phyloP scores from a whole-genome alignment of 2,113 vertebrate species.

The Todiramphus chloris region DNA sequence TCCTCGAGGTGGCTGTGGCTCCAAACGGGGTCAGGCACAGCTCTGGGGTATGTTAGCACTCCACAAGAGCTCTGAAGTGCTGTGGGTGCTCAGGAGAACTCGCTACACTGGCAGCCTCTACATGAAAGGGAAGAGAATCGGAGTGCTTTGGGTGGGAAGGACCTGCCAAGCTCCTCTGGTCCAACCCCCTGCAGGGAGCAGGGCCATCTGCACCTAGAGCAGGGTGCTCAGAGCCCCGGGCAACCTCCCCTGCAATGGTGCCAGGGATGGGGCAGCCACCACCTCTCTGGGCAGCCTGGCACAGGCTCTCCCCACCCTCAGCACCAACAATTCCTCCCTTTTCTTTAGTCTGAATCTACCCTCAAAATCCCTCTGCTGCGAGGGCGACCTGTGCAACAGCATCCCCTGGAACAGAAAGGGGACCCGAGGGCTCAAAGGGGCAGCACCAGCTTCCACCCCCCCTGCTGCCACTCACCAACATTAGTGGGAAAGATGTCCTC shows the following conservation, averaged over 20 bases:
- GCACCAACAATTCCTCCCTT: neutral
- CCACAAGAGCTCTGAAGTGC: neutral
- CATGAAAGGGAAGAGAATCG: neutral
- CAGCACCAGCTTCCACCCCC: neutral
- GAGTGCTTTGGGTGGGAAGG: neutral
- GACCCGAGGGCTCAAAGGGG: neutral
- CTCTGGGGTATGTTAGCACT: neutral
- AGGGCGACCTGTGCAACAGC: neutral
- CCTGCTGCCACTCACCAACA: constrained; percentile 80
- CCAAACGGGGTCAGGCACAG: neutral
- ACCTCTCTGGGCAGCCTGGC: neutral
- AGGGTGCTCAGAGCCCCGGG: neutral
- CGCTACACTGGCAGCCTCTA: neutral
- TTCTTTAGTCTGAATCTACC: neutral
- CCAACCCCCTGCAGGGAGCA: neutral
- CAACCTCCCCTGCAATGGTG: neutral
- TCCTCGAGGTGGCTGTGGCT: neutral
- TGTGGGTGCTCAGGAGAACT: neutral
- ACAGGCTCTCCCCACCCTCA: neutral
- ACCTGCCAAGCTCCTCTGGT: neutral
- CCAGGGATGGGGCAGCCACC: no score
- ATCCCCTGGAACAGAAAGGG: neutral
- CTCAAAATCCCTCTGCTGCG: neutral
- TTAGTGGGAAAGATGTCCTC: constrained; percentile 96
- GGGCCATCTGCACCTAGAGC: neutral